Base-by-base conservation (phyloP, 2,113 vertebrate species). In the Mastomys coucha region DNA sequence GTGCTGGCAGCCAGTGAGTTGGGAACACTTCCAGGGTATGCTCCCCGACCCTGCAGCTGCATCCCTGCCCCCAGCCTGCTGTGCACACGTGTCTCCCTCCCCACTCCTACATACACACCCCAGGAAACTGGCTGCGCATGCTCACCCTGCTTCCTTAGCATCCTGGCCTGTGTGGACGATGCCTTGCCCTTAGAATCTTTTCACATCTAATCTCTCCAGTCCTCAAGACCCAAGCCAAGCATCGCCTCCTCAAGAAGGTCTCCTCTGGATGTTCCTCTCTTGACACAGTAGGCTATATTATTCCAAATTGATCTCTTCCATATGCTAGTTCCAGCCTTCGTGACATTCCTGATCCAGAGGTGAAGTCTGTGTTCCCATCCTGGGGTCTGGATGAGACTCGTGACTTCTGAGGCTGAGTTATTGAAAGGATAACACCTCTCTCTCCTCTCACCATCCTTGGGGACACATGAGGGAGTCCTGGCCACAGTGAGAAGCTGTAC, bases 11-110 rank as follows among this genome's bases (percentile, higher is more conserved):
- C 49, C 67, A 10, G 85, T 2, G 28, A 51, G 49, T 72, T 22
- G 0, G 1, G 36, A 39, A 24, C 58, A 24, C n/a, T 36, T 56
- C 14, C 67, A 36, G 72, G 56, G 26, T 36, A 91, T 45, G 39
- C 19, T n/a, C 45, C 22, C 9, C 31, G 8, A 22, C 22, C 42
- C 22, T 1, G 78, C 26, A 84, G n/a, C n/a, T 33, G 53, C 33
- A 78, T 16, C 60, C 93, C 28, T 5, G 0, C 7, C 19, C 3
- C 49, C 2, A 2, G 7, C 31, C 80, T 0, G 1, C n/a, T 53
- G 72, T 10, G 10, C 33, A 2, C 6, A 5, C 3, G 20, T 14
- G 51, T 53, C 8, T 1, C 12, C 51, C 51, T 53, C 51, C 51
- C 51, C 51, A 51, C 51, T 10, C 51, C 9, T 11, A 8, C 51